A percentile compares a stretch with the other conserved stretches of the same genome.
phyloP scores from a whole-genome alignment of 2,113 vertebrate genomes.

The Ophiodon elongatus region DNA sequence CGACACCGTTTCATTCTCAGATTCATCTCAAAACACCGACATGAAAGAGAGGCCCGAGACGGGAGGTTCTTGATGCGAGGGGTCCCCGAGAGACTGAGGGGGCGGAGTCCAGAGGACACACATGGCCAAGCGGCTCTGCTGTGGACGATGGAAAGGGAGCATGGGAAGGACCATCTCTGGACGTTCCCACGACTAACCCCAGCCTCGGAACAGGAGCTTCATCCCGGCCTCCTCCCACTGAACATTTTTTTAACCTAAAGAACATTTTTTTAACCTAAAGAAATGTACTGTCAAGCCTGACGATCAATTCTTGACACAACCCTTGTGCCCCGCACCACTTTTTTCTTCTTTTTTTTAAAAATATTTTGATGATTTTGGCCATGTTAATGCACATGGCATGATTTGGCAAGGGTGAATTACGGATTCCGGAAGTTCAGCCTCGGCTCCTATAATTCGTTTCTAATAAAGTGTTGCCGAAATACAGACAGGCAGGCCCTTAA shows the following conservation, averaged over 20 bases:
- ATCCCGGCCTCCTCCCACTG: neutral
- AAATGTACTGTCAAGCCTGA: neutral
- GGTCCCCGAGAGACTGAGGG: neutral
- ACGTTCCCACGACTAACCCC: neutral
- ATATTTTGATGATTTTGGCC: neutral
- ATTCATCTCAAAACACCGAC: constrained; percentile 30
- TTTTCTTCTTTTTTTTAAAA: neutral
- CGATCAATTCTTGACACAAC: constrained; percentile 34
- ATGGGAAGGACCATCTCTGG: neutral
- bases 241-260: constrained; percentile 9
- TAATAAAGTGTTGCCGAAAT: neutral
- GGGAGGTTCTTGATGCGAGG: constrained; percentile 24
- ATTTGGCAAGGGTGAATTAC: neutral
- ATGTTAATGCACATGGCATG: neutral
- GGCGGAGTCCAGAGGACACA: neutral
- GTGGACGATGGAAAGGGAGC: neutral
- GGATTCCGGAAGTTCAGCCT: neutral
- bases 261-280: constrained; percentile 3
- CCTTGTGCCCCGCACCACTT: neutral
- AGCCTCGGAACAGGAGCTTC: neutral
- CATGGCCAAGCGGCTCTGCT: neutral
- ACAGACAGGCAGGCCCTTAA: neutral
- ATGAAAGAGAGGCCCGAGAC: constrained; percentile 51
- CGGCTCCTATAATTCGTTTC: neutral
- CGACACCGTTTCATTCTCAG: constrained; percentile 41